phyloP scores from a whole-genome alignment of 2,888 invertebrate species.

The Sminthurinus aureus region DNA sequence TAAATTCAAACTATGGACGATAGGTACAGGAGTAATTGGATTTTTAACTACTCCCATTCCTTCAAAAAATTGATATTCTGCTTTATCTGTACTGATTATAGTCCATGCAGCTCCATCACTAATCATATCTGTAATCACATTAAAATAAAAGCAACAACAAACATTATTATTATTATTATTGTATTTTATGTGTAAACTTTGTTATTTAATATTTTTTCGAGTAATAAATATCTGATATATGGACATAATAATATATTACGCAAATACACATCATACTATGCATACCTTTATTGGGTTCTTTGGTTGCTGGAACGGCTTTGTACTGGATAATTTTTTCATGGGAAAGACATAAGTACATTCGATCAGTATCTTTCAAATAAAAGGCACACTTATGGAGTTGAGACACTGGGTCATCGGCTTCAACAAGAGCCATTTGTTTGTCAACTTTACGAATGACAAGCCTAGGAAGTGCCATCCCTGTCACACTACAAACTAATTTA shows the following conservation, averaged over 20 bases:
- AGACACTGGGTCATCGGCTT: constrained; percentile 70
- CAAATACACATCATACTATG: no score
- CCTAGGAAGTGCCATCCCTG: constrained; percentile 69
- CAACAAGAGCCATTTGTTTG: constrained; percentile 68
- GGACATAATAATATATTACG: no score
- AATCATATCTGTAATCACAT: no score
- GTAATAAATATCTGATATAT: no score
- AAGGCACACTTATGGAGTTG: constrained; percentile 71
- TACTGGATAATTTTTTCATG: constrained; percentile 71
- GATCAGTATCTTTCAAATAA: constrained; percentile 69
- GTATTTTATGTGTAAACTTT: no score
- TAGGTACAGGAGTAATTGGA: constrained; percentile 68
- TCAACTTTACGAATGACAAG: constrained; percentile 67
- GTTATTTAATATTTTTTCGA: no score
- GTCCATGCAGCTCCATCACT: constrained; percentile 71
- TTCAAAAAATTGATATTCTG: constrained; percentile 70
- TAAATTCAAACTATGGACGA: constrained; percentile 66
- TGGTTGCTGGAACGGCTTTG: constrained; percentile 66
- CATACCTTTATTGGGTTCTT: constrained; percentile 67
- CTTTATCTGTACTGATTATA: constrained; percentile 71
- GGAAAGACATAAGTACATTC: constrained; percentile 69
- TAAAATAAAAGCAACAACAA: no score
- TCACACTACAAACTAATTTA: constrained; percentile 69
- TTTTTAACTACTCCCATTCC: constrained; percentile 66
- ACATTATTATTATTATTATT: no score